Percentiles rank a stretch among this genome's conserved stretches.
Evolutionary conservation across 2,113 vertebrate species (phyloP).

Genomic region (Aplodontia rufa): DNA sequence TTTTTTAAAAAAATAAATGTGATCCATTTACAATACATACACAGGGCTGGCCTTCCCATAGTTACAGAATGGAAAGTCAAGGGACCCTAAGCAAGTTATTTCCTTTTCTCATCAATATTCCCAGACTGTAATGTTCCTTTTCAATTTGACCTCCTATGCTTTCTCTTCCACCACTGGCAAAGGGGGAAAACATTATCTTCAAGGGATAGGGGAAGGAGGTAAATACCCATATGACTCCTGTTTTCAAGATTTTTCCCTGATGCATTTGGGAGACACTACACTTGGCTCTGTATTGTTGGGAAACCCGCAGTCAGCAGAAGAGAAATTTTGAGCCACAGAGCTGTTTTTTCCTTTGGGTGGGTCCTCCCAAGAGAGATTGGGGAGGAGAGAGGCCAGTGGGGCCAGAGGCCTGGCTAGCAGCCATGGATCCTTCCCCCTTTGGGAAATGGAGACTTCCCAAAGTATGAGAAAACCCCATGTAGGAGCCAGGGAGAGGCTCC

Average conservation of each 20-base stretch:
- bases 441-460: slow-evolving; percentile 79
- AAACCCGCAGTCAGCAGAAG: slow-evolving; percentile 79
- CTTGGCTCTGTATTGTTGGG: slow-evolving; percentile 67
- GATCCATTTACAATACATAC: not conserved
- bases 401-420: slow-evolving; percentile 70
- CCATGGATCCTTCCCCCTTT: slow-evolving; percentile 72
- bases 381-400: slow-evolving; percentile 75
- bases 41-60: not conserved
- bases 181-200: not conserved
- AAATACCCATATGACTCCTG: not conserved
- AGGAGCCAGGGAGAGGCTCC: slow-evolving; percentile 45
- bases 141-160: not conserved
- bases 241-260: slow-evolving; percentile 60
- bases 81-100: not conserved
- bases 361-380: slow-evolving; percentile 22
- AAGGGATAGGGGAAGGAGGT: not conserved
- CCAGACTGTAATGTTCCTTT: not conserved
- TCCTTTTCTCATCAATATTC: not conserved
- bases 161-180: not conserved
- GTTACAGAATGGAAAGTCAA: not conserved
- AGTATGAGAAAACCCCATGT: slow-evolving; percentile 72
- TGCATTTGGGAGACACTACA: slow-evolving; percentile 72
- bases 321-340: slow-evolving; percentile 76
- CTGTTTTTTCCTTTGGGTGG: slow-evolving; percentile 75
- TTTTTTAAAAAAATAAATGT: not conserved